A percentile compares a stretch with the other conserved stretches of the same genome.
Conservation (phyloP, 2,113 vertebrate genomes). For the Microtus oregoni region DNA sequence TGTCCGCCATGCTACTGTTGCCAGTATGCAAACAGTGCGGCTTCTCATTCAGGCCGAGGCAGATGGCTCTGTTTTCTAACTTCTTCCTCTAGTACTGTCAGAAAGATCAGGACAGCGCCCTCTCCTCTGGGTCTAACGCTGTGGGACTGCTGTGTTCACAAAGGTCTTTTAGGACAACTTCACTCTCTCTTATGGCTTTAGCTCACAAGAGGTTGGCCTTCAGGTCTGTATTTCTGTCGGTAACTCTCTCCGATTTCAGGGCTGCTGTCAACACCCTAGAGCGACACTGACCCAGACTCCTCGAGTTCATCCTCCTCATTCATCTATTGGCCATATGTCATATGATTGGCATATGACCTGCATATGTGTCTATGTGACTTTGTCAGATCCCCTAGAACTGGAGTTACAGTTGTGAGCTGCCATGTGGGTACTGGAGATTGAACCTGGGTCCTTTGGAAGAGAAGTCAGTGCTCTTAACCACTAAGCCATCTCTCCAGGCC, state of each 20-base stretch:
- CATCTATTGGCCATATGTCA: background rate
- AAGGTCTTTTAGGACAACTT: background rate
- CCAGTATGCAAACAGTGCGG: fast-evolving
- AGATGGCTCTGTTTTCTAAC: background rate
- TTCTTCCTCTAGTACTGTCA: background rate
- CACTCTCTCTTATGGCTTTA: background rate
- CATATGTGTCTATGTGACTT: too few relatives aligned
- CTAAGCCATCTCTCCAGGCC: background rate
- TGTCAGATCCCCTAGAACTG: background rate
- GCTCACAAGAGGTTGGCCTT: background rate
- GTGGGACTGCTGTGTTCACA: background rate
- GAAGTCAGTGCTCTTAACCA: background rate
- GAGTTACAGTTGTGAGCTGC: background rate
- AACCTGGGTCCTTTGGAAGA: background rate
- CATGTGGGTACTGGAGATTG: background rate
- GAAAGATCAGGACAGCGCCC: background rate
- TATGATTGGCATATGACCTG: too few relatives aligned
- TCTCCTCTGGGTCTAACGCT: background rate
- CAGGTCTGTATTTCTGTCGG: background rate
- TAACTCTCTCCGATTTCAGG: background rate
- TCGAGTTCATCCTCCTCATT: background rate
- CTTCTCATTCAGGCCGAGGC: too few relatives aligned
- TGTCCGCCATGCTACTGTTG: background rate
- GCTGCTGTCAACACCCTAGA: too few relatives aligned
- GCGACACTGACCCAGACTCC: background rate